phyloP scores from a whole-genome alignment of 2,888 invertebrate species.

The Lydus trimaculatus region DNA sequence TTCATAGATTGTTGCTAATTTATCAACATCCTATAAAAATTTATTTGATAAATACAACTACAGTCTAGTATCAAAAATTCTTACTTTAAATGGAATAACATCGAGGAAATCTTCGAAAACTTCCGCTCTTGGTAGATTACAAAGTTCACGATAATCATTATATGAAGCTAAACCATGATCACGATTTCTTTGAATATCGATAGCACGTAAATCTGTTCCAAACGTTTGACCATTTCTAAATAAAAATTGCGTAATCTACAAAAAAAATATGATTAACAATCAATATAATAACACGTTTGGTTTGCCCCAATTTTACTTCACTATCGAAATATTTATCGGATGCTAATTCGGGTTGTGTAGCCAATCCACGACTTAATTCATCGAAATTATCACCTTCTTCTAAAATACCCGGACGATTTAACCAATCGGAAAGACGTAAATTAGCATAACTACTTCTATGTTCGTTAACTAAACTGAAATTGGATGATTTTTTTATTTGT shows the following conservation, averaged over 20 bases:
- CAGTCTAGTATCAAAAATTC: no score
- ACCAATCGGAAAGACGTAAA: slow-evolving; percentile 75
- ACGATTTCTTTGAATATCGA: slow-evolving; percentile 85
- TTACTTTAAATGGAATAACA: slow-evolving; percentile 69
- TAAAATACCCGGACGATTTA: slow-evolving; percentile 71
- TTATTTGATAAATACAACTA: no score
- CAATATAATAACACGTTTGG: neutral
- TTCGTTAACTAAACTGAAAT: slow-evolving; percentile 67
- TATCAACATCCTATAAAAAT: slow-evolving; percentile 73
- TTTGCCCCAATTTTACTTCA: slow-evolving; percentile 65
- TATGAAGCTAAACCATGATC: slow-evolving; percentile 87
- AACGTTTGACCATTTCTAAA: slow-evolving; percentile 76
- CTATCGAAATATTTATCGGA: slow-evolving; percentile 80
- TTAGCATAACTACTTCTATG: slow-evolving; percentile 64
- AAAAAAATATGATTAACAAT: slow-evolving; percentile 42
- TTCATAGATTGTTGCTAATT: slow-evolving; percentile 71
- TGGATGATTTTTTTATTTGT: neutral
- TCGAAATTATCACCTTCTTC: slow-evolving; percentile 74
- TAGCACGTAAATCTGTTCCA: slow-evolving; percentile 81
- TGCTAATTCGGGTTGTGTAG: slow-evolving; percentile 77
- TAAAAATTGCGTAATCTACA: slow-evolving; percentile 70
- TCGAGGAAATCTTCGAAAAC: slow-evolving; percentile 76
- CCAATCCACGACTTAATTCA: slow-evolving; percentile 76
- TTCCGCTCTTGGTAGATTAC: slow-evolving; percentile 73
- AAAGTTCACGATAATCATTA: slow-evolving; percentile 77